These are phyloP conservation scores for Elysia crispata DNA, from an alignment of 2,888 invertebrate species.

Conservation along the genomic window DNA sequence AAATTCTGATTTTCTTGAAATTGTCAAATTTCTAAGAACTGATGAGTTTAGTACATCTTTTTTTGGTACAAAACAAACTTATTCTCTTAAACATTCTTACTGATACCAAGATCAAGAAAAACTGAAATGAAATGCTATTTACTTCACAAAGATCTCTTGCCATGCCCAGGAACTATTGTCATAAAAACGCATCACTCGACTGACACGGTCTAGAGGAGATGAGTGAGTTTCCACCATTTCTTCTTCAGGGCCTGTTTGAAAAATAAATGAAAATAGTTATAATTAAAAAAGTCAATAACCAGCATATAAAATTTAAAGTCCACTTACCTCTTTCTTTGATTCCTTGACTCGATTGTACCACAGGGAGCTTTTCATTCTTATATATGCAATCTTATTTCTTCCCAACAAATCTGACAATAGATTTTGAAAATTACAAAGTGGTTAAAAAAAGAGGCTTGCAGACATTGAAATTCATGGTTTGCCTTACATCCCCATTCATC, in stretches of 20 bases:
- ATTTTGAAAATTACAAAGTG: too few relatives aligned
- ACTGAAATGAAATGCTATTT: slow-evolving; percentile 47
- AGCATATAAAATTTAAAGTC: not conserved
- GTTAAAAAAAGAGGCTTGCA: too few relatives aligned
- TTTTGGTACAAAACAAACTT: too few relatives aligned
- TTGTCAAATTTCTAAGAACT: too few relatives aligned
- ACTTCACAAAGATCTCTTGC: slow-evolving; percentile 83
- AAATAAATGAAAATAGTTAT: too few relatives aligned
- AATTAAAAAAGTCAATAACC: not conserved
- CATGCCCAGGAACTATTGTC: slow-evolving; percentile 97
- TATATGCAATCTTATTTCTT: not conserved
- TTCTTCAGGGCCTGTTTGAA: slow-evolving; percentile 38
- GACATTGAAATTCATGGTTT: not conserved
- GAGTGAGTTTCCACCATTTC: slow-evolving; percentile 38
- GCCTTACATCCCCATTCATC: slow-evolving; percentile 76
- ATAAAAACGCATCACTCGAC: slow-evolving; percentile 92
- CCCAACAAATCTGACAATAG: not conserved
- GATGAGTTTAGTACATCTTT: too few relatives aligned
- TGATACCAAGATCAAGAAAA: too few relatives aligned
- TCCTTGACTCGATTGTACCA: not conserved
- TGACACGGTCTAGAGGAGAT: slow-evolving; percentile 80
- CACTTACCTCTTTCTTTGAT: not conserved
- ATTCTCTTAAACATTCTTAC: too few relatives aligned
- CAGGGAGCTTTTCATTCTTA: not conserved
- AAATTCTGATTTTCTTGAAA: too few relatives aligned